Percentiles rank a stretch among this genome's conserved stretches.
Conservation (phyloP, 1,140 invertebrate species). For the Agrypnia vestita region DNA sequence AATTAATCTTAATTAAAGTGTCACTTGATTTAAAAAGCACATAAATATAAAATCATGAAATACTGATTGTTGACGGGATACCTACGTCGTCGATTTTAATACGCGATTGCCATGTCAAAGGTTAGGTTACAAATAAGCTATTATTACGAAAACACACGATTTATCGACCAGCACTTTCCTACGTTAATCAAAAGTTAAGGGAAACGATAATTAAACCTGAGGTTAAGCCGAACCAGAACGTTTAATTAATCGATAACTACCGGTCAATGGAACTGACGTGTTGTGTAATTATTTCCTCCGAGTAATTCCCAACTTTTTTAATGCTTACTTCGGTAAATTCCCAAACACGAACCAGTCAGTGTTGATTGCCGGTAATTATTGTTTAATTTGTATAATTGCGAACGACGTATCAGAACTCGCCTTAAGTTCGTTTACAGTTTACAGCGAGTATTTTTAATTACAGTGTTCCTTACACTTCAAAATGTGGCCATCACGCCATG, state of each 20-base stretch:
- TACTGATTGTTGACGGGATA: too few species aligned
- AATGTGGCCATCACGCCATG: slow-evolving; percentile 22
- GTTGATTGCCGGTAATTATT: slow-evolving; percentile 48
- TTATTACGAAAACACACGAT: slow-evolving; percentile 9
- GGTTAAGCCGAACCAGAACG: slow-evolving; percentile 10
- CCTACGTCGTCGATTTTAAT: neutral
- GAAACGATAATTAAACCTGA: slow-evolving; percentile 25
- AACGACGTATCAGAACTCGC: slow-evolving; percentile 18
- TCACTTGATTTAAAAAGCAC: too few species aligned
- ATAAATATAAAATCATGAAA: too few species aligned
- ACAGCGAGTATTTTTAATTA: slow-evolving; percentile 36
- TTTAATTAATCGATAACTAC: slow-evolving; percentile 44
- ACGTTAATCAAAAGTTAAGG: slow-evolving; percentile 29
- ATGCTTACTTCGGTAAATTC: slow-evolving; percentile 9
- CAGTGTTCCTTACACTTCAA: slow-evolving; percentile 23
- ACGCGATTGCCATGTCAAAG: neutral
- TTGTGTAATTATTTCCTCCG: slow-evolving; percentile 49
- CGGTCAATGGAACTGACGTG: slow-evolving; percentile 42
- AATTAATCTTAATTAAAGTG: too few species aligned
- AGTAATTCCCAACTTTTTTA: slow-evolving; percentile 47
- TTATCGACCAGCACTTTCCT: neutral
- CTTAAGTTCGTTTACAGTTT: slow-evolving; percentile 37
- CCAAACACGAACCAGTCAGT: slow-evolving; percentile 34
- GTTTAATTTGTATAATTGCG: slow-evolving; percentile 46
- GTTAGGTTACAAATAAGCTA: neutral